These are phyloP conservation scores for Microtus montanus DNA, from an alignment of 2,113 vertebrate species.

Conservation along the genomic window DNA sequence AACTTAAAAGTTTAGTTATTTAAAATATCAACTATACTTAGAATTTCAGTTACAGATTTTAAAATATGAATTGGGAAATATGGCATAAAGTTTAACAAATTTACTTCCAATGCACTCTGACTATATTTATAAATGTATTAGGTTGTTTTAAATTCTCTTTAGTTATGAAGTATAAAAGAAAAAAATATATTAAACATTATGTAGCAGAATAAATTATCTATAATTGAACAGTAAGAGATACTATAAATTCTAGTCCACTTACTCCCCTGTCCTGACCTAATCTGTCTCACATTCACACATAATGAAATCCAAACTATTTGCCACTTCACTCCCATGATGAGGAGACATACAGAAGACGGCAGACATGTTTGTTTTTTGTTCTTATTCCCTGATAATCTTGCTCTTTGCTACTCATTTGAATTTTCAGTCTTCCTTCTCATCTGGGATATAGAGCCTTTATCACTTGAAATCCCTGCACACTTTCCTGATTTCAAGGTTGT, in stretches of 20 bases:
- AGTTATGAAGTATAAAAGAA: background rate
- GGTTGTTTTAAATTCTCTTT: background rate
- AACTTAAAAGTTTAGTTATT: constrained; percentile 20
- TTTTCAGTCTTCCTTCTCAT: background rate
- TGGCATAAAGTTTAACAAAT: background rate
- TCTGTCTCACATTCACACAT: background rate
- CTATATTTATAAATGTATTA: background rate
- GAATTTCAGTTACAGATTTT: background rate
- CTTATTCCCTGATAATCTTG: background rate
- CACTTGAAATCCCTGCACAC: background rate
- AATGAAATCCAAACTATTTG: background rate
- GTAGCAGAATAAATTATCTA: constrained; percentile 1
- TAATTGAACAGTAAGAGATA: background rate
- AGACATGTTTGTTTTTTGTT: background rate
- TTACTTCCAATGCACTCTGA: background rate
- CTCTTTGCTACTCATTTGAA: background rate
- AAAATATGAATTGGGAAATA: background rate
- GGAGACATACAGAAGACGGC: background rate
- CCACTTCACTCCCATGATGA: background rate
- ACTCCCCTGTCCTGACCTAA: background rate
- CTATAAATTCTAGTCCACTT: background rate
- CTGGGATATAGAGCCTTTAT: background rate
- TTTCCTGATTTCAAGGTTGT: background rate
- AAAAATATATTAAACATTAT: background rate
- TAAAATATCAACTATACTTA: background rate